phyloP scores from a whole-genome alignment of 2,888 invertebrate genomes.

The Luperina nickerlii region DNA sequence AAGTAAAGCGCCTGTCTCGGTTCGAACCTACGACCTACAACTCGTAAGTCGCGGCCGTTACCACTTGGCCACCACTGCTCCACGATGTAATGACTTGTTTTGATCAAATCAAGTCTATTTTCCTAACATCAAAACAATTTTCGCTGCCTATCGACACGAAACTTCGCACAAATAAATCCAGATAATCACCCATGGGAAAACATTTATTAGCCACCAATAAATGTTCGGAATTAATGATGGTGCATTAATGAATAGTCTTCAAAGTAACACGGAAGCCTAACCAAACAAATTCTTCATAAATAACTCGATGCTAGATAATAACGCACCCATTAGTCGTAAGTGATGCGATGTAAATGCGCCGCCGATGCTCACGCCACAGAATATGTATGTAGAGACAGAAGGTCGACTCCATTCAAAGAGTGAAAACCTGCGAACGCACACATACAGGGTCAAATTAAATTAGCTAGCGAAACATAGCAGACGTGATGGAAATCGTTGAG shows the following conservation, averaged over 20 bases:
- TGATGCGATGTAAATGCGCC: conserved; percentile 47
- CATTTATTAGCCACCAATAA: conserved; percentile 26
- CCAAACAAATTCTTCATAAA: conserved; percentile 51
- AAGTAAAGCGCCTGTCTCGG: too few species aligned
- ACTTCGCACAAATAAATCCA: conserved; percentile 20
- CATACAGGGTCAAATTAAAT: too few species aligned
- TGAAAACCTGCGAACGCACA: neutral
- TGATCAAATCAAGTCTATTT: neutral
- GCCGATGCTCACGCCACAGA: conserved; percentile 13
- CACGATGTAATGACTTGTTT: conserved; percentile 1
- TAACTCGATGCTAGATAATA: conserved; percentile 61
- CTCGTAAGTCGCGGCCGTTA: too few species aligned
- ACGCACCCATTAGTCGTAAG: conserved; percentile 48
- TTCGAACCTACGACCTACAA: too few species aligned
- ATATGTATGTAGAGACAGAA: neutral
- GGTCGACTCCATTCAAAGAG: neutral
- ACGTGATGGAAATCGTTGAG: too few species aligned
- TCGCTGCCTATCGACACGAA: neutral
- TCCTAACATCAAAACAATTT: conserved; percentile 21
- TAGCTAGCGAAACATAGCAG: too few species aligned
- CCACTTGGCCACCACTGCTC: too few species aligned
- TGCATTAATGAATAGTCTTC: conserved; percentile 1
- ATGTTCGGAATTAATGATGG: conserved; percentile 6
- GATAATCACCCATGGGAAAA: conserved; percentile 22
- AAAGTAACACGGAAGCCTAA: conserved; percentile 47